Evolutionary conservation across 2,113 vertebrate species (phyloP), one percentile per base, ranked within the genome.

Genomic region (Empidonax traillii): DNA sequence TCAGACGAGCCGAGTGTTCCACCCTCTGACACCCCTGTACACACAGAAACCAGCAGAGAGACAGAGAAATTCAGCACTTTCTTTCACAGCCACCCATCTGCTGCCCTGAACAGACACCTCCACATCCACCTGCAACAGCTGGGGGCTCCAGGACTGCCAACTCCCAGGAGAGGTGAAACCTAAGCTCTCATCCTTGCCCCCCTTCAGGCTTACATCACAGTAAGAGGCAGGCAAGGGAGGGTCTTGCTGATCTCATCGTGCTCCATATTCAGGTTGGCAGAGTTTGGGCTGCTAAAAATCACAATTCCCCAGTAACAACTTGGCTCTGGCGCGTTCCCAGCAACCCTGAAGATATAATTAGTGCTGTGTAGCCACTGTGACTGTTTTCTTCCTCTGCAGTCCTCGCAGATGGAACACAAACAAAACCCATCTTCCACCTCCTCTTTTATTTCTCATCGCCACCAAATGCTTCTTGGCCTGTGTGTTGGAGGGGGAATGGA

Each of bases 321-420:
- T 6, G 14, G 71, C 80, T 63, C 92, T 96, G 96, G 93, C 92
- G 19, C 1, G 21, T 52, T 47, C 74, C 93, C 88, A 96, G 93
- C 93, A 93, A 37, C 90, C 90, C 92, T 86, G 83, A 96, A 95
- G 90, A 96, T 92, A 90, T 90, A 95, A 96, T 96, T 96, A 96
- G 92, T 83, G 88, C 94, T 89, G 88, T 69, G 92, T 86, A 97
- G 85, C 87, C 94, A 94, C 93, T 75, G 85, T 94, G 93, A 94
- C 92, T 90, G 17, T 69, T 76, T 87, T 66, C 87, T 63, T 94
- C 75, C 87, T 86, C 94, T 88, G 68, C 93, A 84, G 87, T 24
- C 92, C 79, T 47, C n/a, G 4, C 90, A 95, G 85, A 97, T 93
- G 85, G 90, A 90, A 90, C 81, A 88, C 85, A 92, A 95, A 91